These are phyloP conservation scores for Ectemnius continuus DNA, from an alignment of 2,888 invertebrate genomes.

Conservation along the genomic window DNA sequence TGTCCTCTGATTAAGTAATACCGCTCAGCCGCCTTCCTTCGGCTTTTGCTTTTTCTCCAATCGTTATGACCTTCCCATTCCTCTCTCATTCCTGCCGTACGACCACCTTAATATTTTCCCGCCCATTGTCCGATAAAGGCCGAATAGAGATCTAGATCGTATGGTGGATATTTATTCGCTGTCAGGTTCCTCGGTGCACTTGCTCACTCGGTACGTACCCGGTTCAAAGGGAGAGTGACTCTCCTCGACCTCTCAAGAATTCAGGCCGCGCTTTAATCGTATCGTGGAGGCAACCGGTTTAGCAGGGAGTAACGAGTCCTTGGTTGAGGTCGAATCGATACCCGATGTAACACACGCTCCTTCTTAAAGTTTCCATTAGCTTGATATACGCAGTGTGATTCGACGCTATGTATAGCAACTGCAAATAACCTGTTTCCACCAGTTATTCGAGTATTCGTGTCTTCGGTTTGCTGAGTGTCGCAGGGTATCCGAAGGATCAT, in stretches of 20 bases:
- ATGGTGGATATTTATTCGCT: not conserved
- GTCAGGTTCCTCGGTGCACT: not conserved
- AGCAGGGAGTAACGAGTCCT: not conserved
- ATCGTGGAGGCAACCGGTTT: not conserved
- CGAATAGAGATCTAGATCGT: conserved; percentile 26
- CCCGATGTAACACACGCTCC: not conserved
- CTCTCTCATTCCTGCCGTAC: not conserved
- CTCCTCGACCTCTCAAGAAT: not conserved
- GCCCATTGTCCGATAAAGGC: conserved; percentile 9
- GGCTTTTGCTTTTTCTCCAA: not conserved
- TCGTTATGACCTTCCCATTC: not conserved
- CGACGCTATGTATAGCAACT: not conserved
- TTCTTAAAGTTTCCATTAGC: not conserved
- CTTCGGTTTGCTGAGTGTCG: too few species aligned
- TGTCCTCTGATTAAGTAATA: conserved; percentile 45
- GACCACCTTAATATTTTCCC: conserved; percentile 21
- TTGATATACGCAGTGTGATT: not conserved
- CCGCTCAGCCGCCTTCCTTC: conserved; percentile 19
- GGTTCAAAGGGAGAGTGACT: not conserved
- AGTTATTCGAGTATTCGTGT: too few species aligned
- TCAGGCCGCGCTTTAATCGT: conserved; percentile 2
- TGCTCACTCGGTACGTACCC: not conserved
- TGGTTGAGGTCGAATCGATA: conserved; percentile 4
- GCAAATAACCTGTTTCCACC: not conserved
- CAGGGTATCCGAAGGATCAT: too few species aligned